A percentile compares a stretch with the other conserved stretches of the same genome.
Conservation (phyloP, 2,797 vertebrate species). For the Mareca strepera region DNA sequence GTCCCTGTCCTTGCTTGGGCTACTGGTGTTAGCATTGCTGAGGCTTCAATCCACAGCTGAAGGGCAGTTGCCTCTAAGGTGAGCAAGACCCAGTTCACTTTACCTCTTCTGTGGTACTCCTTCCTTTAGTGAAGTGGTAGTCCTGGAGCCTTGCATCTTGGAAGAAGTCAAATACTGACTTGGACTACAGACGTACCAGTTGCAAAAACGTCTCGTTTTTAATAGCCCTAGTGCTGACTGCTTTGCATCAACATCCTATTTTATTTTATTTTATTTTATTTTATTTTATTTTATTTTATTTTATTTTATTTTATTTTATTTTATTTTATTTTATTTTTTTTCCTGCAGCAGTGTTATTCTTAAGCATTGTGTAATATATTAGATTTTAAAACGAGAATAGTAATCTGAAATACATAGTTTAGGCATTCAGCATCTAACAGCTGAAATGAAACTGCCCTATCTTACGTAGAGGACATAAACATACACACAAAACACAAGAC, state of each 20-base stretch:
- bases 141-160: neutral
- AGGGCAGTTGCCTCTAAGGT: neutral
- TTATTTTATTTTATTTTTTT: no score
- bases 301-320: no score
- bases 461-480: accelerated
- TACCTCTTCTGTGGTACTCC: neutral
- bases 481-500: neutral
- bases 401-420: neutral
- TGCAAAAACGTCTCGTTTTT: neutral
- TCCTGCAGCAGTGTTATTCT: neutral
- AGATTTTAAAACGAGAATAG: neutral
- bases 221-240: neutral
- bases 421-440: neutral
- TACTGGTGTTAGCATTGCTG: neutral
- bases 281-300: no score
- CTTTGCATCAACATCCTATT: neutral
- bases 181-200: neutral
- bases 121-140: neutral
- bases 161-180: neutral
- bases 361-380: neutral
- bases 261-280: neutral
- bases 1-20: neutral
- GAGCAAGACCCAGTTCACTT: neutral
- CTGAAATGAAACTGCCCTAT: neutral
- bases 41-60: neutral